Conservation (phyloP, 2,888 invertebrate species). For the Ochlodes sylvanus region DNA sequence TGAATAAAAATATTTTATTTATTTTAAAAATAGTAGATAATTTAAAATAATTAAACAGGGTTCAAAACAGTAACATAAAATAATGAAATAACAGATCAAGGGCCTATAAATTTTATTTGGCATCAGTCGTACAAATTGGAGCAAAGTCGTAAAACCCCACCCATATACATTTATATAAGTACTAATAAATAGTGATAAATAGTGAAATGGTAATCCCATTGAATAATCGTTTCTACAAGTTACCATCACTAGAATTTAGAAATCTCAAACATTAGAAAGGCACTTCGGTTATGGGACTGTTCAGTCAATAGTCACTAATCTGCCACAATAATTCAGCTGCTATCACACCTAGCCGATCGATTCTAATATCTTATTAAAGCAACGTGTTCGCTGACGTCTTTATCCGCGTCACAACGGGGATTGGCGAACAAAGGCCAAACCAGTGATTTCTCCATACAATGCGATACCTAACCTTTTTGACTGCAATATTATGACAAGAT, state of each 20-base stretch:
- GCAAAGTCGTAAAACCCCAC: no score
- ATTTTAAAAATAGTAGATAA: no score
- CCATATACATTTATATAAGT: no score
- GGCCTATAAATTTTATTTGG: no score
- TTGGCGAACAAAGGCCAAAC: slow-evolving; percentile 18
- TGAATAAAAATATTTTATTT: no score
- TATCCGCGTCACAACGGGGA: neutral
- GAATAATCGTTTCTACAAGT: no score
- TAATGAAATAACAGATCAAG: no score
- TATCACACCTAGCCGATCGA: slow-evolving; percentile 13
- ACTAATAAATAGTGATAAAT: no score
- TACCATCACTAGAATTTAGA: neutral
- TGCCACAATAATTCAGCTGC: slow-evolving; percentile 18
- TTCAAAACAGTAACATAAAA: no score
- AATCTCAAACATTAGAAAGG: neutral
- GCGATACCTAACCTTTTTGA: slow-evolving; percentile 15
- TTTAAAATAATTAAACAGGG: no score
- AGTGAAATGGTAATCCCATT: no score
- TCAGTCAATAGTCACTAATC: slow-evolving; percentile 11
- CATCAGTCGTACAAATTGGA: no score
- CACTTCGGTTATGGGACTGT: neutral
- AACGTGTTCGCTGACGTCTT: slow-evolving; percentile 6
- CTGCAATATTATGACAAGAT: slow-evolving; percentile 27
- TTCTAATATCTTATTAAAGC: slow-evolving; percentile 12
- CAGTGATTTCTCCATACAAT: slow-evolving; percentile 18